Base-by-base conservation (phyloP, 2,113 vertebrate species). In the Kryptolebias marmoratus region DNA sequence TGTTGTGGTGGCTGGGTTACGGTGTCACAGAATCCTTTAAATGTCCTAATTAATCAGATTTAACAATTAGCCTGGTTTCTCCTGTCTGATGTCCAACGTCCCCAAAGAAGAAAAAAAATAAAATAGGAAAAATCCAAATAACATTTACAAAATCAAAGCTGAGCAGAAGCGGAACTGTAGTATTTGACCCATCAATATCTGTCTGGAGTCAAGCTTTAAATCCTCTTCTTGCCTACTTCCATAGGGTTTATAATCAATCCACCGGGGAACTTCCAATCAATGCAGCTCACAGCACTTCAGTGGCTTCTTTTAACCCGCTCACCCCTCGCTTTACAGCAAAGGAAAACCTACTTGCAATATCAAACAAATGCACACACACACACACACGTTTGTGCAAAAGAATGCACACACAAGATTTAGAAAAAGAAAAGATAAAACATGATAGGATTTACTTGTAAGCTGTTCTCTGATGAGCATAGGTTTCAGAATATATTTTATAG, bases 261-360 rank as follows among this genome's bases (percentile, higher is more conserved):
- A 64, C 58, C 42, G 48, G 82, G 87, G 80, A 90, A 81, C 84
- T 87, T 78, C 61, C 60, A 42, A 81, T 92, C 91, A 85, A 91
- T 90, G 84, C 49, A 42, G 68, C 79, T 91, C 82, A 88, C 80
- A 72, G 77, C 68, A 84, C 84, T 90, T 89, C 84, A 87, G 75
- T 66, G 68, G 79, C 65, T 87, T 75, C 32, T 77, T 83, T 84
- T 87, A 85, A 89, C 85, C 79, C 72, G 10, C 32, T 73, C 71
- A 64, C 72, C 81, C 80, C 71, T 64, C 57, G 73, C 58, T 49
- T 60, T 58, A 32, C 15, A 36, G 42, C 62, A n/a, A 48, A 68
- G 61, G 53, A 65, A 71, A n/a, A 27, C 62, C 49, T 52, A n/a
- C 5, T 68, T 2, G 12, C 54, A 44, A 28, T 73, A 57, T 66